Percentiles rank a stretch among this genome's conserved stretches.
Evolutionary conservation across 2,888 invertebrate species (phyloP).

Genomic region (Endomychus coccineus): DNA sequence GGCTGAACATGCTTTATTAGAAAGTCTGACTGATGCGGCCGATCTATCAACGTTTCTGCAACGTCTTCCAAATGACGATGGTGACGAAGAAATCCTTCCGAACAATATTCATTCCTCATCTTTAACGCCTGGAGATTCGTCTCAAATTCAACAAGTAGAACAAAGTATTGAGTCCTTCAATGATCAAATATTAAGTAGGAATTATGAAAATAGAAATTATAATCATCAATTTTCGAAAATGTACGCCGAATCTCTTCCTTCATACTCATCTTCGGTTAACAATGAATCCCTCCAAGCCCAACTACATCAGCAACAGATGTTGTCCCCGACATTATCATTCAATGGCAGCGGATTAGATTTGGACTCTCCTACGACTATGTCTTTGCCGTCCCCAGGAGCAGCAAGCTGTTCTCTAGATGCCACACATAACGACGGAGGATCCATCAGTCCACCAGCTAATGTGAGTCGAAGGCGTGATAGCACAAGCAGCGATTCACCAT

Average conservation of each 20-base stretch:
- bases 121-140: constrained; percentile 61
- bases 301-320: constrained; percentile 49
- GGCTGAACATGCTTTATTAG: constrained; percentile 68
- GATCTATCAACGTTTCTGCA: constrained; percentile 71
- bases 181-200: constrained; percentile 58
- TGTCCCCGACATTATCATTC: constrained; percentile 52
- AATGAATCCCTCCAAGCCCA: constrained; percentile 51
- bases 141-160: constrained; percentile 39
- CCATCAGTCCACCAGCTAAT: constrained; percentile 60
- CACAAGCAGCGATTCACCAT: constrained; percentile 48
- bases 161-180: constrained; percentile 63
- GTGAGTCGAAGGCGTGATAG: constrained; percentile 61
- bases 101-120: constrained; percentile 68
- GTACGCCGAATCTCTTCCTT: constrained; percentile 39
- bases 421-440: constrained; percentile 51
- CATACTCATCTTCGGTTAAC: constrained; percentile 38
- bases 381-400: constrained; percentile 72
- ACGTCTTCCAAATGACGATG: constrained; percentile 53
- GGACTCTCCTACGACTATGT: constrained; percentile 71
- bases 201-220: constrained; percentile 36
- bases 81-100: constrained; percentile 57
- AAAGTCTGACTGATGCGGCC: constrained; percentile 71
- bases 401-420: constrained; percentile 65
- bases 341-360: constrained; percentile 58
- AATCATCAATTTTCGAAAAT: constrained; percentile 40